Conservation (phyloP, 1,140 invertebrate species). For the Geopemphigus sp. region DNA sequence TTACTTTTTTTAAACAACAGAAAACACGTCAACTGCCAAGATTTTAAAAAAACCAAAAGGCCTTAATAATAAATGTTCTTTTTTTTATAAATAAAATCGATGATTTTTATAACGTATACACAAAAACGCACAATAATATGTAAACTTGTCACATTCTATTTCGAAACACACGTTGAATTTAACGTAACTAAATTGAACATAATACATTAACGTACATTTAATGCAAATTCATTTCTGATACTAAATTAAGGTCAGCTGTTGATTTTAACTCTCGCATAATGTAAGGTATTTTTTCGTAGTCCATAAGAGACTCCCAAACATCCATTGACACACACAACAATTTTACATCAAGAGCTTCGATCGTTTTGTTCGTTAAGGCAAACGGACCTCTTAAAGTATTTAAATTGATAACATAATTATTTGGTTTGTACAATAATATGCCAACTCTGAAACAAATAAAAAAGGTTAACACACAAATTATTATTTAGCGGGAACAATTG, state of each 20-base stretch:
- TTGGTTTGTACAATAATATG: constrained; percentile 10
- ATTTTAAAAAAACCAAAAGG: too few relatives aligned
- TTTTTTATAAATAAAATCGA: too few relatives aligned
- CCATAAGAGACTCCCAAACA: constrained; percentile 56
- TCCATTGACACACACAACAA: constrained; percentile 56
- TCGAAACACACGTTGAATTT: too few relatives aligned
- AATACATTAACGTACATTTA: too few relatives aligned
- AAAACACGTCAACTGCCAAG: too few relatives aligned
- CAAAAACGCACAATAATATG: too few relatives aligned
- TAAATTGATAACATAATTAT: constrained; percentile 30
- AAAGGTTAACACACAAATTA: not conserved
- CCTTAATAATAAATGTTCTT: too few relatives aligned
- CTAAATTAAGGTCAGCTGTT: constrained; percentile 54
- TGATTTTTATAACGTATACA: too few relatives aligned
- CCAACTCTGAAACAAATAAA: constrained; percentile 36
- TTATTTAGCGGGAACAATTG: not conserved
- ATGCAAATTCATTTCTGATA: not conserved
- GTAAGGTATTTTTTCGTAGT: constrained; percentile 59
- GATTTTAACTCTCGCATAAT: constrained; percentile 56
- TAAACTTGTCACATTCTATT: too few relatives aligned
- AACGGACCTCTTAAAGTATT: constrained; percentile 23
- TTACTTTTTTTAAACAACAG: too few relatives aligned
- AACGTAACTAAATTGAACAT: too few relatives aligned
- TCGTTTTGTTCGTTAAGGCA: constrained; percentile 5
- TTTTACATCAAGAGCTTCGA: constrained; percentile 53